phyloP scores from a whole-genome alignment of 2,888 invertebrate genomes.

The Athrips mouffetella region DNA sequence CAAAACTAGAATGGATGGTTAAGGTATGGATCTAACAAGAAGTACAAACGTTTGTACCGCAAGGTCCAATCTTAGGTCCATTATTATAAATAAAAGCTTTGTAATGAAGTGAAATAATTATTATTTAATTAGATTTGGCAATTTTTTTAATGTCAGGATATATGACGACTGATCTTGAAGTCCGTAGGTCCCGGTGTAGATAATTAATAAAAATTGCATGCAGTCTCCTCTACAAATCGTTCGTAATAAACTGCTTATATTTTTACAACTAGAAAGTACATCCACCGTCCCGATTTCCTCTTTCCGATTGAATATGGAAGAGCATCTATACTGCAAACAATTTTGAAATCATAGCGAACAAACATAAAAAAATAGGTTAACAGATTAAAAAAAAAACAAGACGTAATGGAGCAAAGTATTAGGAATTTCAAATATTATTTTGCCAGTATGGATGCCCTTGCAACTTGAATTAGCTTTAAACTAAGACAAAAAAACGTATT shows the following conservation, averaged over 20 bases:
- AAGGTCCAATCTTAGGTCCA: conserved; percentile 35
- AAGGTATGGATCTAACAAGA: not conserved
- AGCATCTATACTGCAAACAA: not conserved
- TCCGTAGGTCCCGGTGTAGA: conserved; percentile 13
- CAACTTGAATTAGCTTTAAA: conserved; percentile 71
- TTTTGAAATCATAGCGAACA: too few relatives aligned
- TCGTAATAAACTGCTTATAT: conserved; percentile 54
- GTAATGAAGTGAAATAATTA: not conserved
- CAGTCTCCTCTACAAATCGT: conserved; percentile 39
- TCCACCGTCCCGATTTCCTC: conserved; percentile 76
- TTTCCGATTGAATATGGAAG: conserved; percentile 51
- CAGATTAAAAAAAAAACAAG: not conserved
- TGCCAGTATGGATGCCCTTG: conserved; percentile 7
- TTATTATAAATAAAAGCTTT: conserved; percentile 18
- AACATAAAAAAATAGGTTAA: not conserved
- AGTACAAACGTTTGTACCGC: conserved; percentile 30
- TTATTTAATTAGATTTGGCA: too few relatives aligned
- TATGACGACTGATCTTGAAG: not conserved
- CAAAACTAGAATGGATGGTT: not conserved
- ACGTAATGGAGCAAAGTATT: too few relatives aligned
- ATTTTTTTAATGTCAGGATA: not conserved
- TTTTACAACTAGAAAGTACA: conserved; percentile 63
- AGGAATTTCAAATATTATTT: too few relatives aligned
- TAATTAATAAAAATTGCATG: conserved; percentile 39
- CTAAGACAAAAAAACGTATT: conserved; percentile 64